A percentile compares a stretch with the other conserved stretches of the same genome.
These are phyloP conservation scores for Acanthosepion lycidas DNA, from an alignment of 2,888 invertebrate genomes.

Conservation along the genomic window DNA sequence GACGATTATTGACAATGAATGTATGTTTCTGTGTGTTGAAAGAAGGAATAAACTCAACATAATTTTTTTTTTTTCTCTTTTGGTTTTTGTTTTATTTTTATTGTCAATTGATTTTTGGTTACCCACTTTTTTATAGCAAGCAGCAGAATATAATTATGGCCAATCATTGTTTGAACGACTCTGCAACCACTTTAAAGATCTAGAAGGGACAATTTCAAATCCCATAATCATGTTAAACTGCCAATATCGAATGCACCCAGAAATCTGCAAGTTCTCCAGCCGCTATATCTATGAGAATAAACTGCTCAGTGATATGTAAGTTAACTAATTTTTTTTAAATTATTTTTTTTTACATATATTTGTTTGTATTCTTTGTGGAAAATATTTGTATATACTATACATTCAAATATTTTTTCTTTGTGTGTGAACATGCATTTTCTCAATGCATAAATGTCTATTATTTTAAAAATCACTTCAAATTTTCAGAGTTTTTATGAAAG, in stretches of 20 bases:
- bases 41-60: too few species aligned
- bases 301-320: slow-evolving; percentile 73
- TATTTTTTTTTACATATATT: too few species aligned
- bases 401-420: too few species aligned
- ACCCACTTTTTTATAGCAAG: slow-evolving; percentile 78
- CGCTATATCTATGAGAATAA: slow-evolving; percentile 81
- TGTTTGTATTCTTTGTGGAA: too few species aligned
- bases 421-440: too few species aligned
- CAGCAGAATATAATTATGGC: slow-evolving; percentile 82
- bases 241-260: slow-evolving; percentile 91
- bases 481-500: too few species aligned
- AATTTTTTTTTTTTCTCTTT: too few species aligned
- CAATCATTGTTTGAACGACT: slow-evolving; percentile 87
- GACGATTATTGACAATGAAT: too few species aligned
- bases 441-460: too few species aligned
- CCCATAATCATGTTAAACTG: slow-evolving; percentile 67
- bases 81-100: not conserved
- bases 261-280: slow-evolving; percentile 87
- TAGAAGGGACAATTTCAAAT: slow-evolving; percentile 46
- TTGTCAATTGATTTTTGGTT: not conserved
- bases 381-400: too few species aligned
- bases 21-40: not conserved
- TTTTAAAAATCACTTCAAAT: too few species aligned
- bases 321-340: not conserved
- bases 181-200: slow-evolving; percentile 77